Evolutionary conservation across 1,140 invertebrate species (phyloP).

Genomic region (Euura saliciscinereae): DNA sequence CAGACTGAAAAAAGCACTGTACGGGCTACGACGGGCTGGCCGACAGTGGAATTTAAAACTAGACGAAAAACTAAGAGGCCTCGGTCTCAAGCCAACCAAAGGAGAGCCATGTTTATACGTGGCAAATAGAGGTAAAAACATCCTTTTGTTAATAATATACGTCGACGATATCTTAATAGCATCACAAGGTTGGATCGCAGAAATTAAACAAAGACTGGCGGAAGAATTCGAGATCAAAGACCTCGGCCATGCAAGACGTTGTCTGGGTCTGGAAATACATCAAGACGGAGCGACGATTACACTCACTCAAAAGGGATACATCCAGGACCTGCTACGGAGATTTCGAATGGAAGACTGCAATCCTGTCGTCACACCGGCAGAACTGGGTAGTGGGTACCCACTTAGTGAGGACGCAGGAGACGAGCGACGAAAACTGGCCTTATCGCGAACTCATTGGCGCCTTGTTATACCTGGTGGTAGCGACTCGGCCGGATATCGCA

Average conservation of each 20-base stretch:
- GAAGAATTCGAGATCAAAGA: slow-evolving; percentile 22
- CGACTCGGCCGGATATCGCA: slow-evolving; percentile 41
- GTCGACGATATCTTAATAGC: slow-evolving; percentile 25
- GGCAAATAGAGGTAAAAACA: neutral
- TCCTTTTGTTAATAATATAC: slow-evolving; percentile 11
- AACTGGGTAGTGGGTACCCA: neutral
- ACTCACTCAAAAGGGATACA: neutral
- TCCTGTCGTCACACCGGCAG: slow-evolving; percentile 8
- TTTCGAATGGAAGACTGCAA: slow-evolving; percentile 12
- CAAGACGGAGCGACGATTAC: slow-evolving; percentile 1
- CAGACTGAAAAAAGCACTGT: slow-evolving; percentile 11
- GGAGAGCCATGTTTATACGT: neutral
- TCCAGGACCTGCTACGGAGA: neutral
- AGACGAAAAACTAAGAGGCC: neutral
- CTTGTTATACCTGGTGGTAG: slow-evolving; percentile 34
- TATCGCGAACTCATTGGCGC: slow-evolving; percentile 42
- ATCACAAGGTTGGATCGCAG: slow-evolving; percentile 14
- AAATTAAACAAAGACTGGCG: slow-evolving; percentile 18
- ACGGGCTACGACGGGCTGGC: slow-evolving; percentile 23
- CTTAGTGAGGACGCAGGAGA: slow-evolving; percentile 3
- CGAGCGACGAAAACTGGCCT: slow-evolving; percentile 9
- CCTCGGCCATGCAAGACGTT: slow-evolving; percentile 12
- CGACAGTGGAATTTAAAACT: slow-evolving; percentile 16
- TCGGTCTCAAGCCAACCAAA: neutral
- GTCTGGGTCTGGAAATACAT: slow-evolving; percentile 15